A percentile compares a stretch with the other conserved stretches of the same genome.
Conservation (phyloP, 2,113 vertebrate species). For the Platichthys flesus region DNA sequence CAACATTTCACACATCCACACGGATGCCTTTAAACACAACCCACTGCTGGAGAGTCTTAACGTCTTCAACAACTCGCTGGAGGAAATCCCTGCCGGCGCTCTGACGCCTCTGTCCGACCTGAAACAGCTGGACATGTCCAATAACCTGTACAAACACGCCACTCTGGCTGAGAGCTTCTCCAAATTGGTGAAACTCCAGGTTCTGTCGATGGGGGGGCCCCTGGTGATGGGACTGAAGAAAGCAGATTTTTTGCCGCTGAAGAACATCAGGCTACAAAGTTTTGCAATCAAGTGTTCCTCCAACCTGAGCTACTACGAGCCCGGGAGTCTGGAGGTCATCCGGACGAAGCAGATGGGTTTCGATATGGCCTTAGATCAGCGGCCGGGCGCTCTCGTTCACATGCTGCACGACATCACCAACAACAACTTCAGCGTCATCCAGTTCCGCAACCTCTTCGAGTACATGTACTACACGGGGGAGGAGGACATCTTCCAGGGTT, state of each 20-base stretch:
- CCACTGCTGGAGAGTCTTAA: slow-evolving; percentile 75
- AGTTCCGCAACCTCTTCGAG: slow-evolving; percentile 88
- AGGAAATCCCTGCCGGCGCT: slow-evolving; percentile 75
- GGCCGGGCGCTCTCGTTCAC: slow-evolving; percentile 55
- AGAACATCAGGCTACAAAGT: slow-evolving; percentile 67
- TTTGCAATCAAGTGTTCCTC: slow-evolving; percentile 86
- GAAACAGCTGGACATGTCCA: slow-evolving; percentile 80
- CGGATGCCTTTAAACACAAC: slow-evolving; percentile 79
- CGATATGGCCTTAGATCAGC: slow-evolving; percentile 83
- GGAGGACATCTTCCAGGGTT: slow-evolving; percentile 79
- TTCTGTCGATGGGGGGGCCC: slow-evolving; percentile 83
- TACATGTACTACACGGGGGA: slow-evolving; percentile 82
- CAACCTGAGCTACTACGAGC: slow-evolving; percentile 80
- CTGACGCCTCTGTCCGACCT: slow-evolving; percentile 77
- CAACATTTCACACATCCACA: slow-evolving; percentile 81
- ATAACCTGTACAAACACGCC: slow-evolving; percentile 82
- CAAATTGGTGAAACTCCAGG: slow-evolving; percentile 65
- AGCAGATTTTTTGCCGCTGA: slow-evolving; percentile 76
- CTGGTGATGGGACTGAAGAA: slow-evolving; percentile 73
- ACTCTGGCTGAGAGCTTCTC: slow-evolving; percentile 74
- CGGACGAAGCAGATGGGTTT: slow-evolving; percentile 80
- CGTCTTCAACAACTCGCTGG: slow-evolving; percentile 88
- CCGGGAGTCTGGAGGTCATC: slow-evolving; percentile 81
- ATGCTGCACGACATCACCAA: slow-evolving; percentile 83
- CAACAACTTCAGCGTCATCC: slow-evolving; percentile 76